A percentile compares a stretch with the other conserved stretches of the same genome.
phyloP scores from a whole-genome alignment of 1,140 invertebrate species.

The Procambarus clarkii region DNA sequence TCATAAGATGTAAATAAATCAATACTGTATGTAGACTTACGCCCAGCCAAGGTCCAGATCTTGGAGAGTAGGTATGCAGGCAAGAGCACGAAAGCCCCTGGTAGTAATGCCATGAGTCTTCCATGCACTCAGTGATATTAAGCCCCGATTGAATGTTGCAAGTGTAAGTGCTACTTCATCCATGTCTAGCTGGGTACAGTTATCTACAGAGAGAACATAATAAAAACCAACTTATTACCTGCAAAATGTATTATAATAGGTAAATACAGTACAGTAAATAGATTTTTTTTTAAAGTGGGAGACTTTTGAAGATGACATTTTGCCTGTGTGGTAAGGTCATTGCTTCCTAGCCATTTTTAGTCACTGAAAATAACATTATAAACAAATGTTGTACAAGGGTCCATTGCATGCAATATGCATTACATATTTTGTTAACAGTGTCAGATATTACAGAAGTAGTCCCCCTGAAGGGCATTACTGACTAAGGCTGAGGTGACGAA shows the following conservation, averaged over 20 bases:
- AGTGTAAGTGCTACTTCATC: conserved; percentile 66
- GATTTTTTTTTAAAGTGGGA: no score
- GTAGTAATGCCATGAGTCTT: conserved; percentile 68
- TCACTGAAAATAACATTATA: no score
- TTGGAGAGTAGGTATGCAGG: conserved; percentile 51
- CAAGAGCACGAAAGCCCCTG: conserved; percentile 63
- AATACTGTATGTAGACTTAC: conserved; percentile 15
- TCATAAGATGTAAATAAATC: no score
- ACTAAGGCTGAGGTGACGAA: conserved; percentile 66
- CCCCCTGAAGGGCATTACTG: not conserved
- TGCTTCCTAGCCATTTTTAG: no score
- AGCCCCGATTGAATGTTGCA: conserved; percentile 55
- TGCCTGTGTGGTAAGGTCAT: no score
- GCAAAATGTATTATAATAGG: no score
- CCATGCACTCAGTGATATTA: conserved; percentile 68
- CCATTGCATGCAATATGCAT: no score
- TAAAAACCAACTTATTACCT: no score
- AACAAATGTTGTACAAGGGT: not conserved
- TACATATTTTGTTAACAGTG: no score
- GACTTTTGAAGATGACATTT: no score
- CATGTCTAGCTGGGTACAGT: conserved; percentile 62
- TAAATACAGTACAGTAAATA: no score
- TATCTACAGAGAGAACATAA: conserved; percentile 23
- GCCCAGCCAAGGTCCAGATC: conserved; percentile 72
- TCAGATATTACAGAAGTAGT: no score